Percentiles rank a stretch among this genome's conserved stretches.
Evolutionary conservation across 2,113 vertebrate genomes (phyloP).

Genomic region (Prolemur simus): DNA sequence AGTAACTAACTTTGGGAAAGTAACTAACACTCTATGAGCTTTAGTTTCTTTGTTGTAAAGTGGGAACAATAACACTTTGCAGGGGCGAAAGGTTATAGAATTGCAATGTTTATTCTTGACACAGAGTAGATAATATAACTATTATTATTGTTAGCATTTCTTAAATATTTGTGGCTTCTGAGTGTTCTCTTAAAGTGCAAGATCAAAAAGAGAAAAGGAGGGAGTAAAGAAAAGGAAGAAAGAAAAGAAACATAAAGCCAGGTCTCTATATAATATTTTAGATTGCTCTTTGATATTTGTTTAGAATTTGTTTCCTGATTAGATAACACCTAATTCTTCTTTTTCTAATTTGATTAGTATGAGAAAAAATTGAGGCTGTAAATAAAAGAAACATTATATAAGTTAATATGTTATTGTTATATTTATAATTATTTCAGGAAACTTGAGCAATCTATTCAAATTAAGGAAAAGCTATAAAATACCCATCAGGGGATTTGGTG

Average conservation of each 20-base stretch:
- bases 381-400: background rate
- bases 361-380: background rate
- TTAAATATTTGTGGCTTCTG: slow-evolving; percentile 36
- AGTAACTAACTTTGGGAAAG: background rate
- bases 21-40: background rate
- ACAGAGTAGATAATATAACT: background rate
- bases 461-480: slow-evolving; percentile 53
- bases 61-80: background rate
- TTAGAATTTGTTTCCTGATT: slow-evolving; percentile 21
- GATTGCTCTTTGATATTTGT: background rate
- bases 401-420: background rate
- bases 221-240: background rate
- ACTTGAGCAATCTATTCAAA: slow-evolving; percentile 41
- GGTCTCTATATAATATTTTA: background rate
- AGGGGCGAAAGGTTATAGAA: background rate
- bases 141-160: background rate
- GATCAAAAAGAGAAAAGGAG: background rate
- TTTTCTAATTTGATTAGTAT: slow-evolving; percentile 23
- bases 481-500: background rate
- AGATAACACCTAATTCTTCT: background rate
- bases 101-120: background rate
- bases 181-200: background rate
- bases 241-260: background rate
- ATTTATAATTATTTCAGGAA: slow-evolving; percentile 31
- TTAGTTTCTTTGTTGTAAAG: background rate